phyloP scores from a whole-genome alignment of 2,888 invertebrate genomes.

The Altica lythri region DNA sequence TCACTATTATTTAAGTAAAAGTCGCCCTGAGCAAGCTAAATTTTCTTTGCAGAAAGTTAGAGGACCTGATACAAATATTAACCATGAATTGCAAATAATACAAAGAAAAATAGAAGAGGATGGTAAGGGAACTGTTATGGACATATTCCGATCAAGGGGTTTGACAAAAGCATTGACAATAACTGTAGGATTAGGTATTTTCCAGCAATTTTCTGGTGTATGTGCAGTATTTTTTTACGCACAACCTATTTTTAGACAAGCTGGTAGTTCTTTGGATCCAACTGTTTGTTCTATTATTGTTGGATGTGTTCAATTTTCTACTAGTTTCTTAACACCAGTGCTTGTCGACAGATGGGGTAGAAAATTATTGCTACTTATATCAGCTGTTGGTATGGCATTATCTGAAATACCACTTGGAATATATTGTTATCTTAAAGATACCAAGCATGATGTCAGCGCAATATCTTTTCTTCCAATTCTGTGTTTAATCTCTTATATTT shows the following conservation, averaged over 20 bases:
- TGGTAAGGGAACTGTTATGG: conserved; percentile 53
- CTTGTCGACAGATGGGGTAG: conserved; percentile 80
- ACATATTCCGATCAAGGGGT: conserved; percentile 61
- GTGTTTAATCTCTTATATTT: conserved; percentile 71
- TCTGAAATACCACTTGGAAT: conserved; percentile 60
- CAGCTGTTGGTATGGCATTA: conserved; percentile 66
- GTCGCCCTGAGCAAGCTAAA: conserved; percentile 66
- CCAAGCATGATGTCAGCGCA: conserved; percentile 38
- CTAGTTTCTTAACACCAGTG: conserved; percentile 73
- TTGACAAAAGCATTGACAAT: conserved; percentile 77
- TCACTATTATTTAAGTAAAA: conserved; percentile 67
- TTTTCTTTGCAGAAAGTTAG: conserved; percentile 70
- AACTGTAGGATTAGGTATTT: conserved; percentile 72
- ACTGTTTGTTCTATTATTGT: conserved; percentile 75
- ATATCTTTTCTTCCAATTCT: conserved; percentile 72
- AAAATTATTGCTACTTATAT: conserved; percentile 70
- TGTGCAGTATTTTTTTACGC: conserved; percentile 81
- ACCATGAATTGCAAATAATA: conserved; percentile 63
- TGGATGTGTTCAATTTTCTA: conserved; percentile 75
- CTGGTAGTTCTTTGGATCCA: conserved; percentile 64
- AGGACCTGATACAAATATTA: conserved; percentile 63
- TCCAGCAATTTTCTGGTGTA: conserved; percentile 84
- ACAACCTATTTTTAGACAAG: conserved; percentile 69
- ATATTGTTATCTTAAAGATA: conserved; percentile 63
- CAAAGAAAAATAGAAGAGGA: conserved; percentile 54